Evolutionary conservation across 1,140 invertebrate species (phyloP), one percentile per base, ranked within the genome.

Genomic region (Grapholita molesta): DNA sequence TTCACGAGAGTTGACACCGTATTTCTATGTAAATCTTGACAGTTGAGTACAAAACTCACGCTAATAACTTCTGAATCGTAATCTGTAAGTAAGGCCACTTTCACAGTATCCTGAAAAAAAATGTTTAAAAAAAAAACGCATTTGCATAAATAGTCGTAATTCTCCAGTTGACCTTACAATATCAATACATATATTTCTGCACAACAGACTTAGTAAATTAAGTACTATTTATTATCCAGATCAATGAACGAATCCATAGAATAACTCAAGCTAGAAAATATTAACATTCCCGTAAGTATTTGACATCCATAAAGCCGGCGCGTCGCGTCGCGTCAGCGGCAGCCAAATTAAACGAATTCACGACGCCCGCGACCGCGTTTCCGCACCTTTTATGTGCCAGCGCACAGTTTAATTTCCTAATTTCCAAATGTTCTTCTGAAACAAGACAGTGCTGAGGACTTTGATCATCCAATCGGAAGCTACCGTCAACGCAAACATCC

Each of bases 401-500:
- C 73, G 71, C 69, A 67, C 77, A 85, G 72, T 82, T 85, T 89
- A 90, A 91, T 91, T 90, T 89, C 86, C 86, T 83, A 88, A 91
- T 88, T 87, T 84, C 75, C 77, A 85, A 84, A 84, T 82, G 75
- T 83, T 77, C 70, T 70, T 71, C 73, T 76, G 66, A 80, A 77
- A 82, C 79, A 83, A 82, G 81, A 82, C 78, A 80, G 70, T 76
- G 72, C 70, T 75, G 65, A 70, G 64, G 79, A 81, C 84, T 80
- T 86, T 85, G 80, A 87, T 89, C 82, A 89, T 87, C 83, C 72
- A 86, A 91, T 90, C 87, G 89, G 89, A 91, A 90, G 85, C 79
- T 68, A 78, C 75, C 80, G 81, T 78, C 86, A 84, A 74, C 78
- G 38, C 75, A 75, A 83, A 86, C 81, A 79, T 79, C 82, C 77